These are phyloP conservation scores for Blastomussa wellsi DNA, from an alignment of 92 coral and sea anemone species.

Conservation along the genomic window DNA sequence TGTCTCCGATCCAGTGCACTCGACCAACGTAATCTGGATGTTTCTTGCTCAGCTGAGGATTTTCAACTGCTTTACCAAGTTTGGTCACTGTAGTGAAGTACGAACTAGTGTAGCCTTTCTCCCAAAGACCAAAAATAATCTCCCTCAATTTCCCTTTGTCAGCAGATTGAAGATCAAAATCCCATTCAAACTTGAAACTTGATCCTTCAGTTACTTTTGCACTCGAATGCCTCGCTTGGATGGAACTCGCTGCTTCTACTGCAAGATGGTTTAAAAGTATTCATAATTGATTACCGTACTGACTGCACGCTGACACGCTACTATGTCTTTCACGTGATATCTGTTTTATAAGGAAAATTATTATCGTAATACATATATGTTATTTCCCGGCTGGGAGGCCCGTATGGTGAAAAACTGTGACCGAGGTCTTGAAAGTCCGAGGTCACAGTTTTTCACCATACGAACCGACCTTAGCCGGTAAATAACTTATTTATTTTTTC, in stretches of 20 bases:
- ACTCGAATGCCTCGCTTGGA: conserved; percentile 15
- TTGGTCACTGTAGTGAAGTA: conserved; percentile 21
- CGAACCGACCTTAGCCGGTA: no score
- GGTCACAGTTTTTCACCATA: no score
- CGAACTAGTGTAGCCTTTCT: conserved; percentile 3
- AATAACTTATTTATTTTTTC: no score
- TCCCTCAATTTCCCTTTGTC: not conserved
- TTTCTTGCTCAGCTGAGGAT: conserved; percentile 4
- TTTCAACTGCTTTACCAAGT: not conserved
- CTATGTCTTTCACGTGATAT: no score
- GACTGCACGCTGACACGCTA: not conserved
- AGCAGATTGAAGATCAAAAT: conserved; percentile 4
- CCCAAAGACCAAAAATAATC: conserved; percentile 44
- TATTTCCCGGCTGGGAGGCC: no score
- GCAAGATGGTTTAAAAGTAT: not conserved
- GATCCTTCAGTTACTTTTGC: conserved; percentile 21
- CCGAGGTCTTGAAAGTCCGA: no score
- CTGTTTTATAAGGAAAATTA: no score
- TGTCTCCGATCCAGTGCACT: conserved; percentile 30
- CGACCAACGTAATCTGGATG: conserved; percentile 18
- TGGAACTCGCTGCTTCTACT: conserved; percentile 3
- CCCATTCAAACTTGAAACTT: conserved; percentile 23
- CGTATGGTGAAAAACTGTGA: no score
- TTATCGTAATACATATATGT: no score
- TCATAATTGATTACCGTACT: not conserved